Evolutionary conservation across 2,888 invertebrate genomes (phyloP), one percentile per base, ranked within the genome.

Genomic region (Amorpha juglandis): DNA sequence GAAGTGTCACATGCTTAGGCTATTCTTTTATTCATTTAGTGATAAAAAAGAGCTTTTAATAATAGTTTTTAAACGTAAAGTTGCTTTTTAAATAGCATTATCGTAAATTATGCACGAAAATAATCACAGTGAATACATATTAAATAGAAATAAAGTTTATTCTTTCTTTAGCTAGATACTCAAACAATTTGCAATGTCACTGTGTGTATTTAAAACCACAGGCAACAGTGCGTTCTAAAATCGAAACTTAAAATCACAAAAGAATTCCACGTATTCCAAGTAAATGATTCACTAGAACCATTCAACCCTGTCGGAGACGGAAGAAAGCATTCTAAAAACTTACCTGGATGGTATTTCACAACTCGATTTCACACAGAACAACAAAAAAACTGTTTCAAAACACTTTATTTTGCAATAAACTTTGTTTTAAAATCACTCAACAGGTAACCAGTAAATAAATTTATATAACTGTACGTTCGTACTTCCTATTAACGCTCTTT

Each of bases 321-420:
- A 76, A 77, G 74, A 77, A 76, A 71, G 74, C 73, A 73, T 42
- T 69, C 71, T 66, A 79, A 78, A 73, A 76, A 78, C 89, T 84
- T 73, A 89, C 90, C 90, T 89, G 88, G 70, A 66, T 77, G 67
- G 72, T 72, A 67, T 64, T 69, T 63, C 16, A 51, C 51, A 51
- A 73, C 78, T 76, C 77, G 86, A 79, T 87, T 87, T 83, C 87
- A 85, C 87, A 80, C 65, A 72, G 65, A 78, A 80, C 74, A 78
- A 83, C 78, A 70, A 70, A n/a, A 70, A 70, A 73, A 76, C 68
- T 71, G 74, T 78, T 78, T 69, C 75, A 76, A 77, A 74, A 74
- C 81, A 71, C 67, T 84, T 83, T 82, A 84, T 82, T 87, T 38
- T 35, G 50, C 51, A 63, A 63, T 51, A 66, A 51, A 63, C 51